Conservation (phyloP, 2,113 vertebrate species). For the Dolichotis patagonum region DNA sequence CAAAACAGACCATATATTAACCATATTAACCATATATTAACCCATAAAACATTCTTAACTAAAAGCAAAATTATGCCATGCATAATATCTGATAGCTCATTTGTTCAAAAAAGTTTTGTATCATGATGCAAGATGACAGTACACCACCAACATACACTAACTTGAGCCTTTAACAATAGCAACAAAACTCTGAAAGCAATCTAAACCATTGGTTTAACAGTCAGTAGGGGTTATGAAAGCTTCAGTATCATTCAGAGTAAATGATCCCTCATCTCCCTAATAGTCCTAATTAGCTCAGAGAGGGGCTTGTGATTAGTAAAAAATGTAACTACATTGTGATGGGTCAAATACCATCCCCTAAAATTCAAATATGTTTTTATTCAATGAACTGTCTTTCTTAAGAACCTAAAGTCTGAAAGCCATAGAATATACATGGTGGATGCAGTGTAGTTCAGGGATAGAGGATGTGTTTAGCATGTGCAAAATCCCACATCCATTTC, state of each 20-base stretch:
- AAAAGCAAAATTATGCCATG: too few species aligned
- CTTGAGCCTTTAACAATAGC: slow-evolving; percentile 53
- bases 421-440: background rate
- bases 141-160: slow-evolving; percentile 47
- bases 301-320: background rate
- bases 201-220: slow-evolving; percentile 39
- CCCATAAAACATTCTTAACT: too few species aligned
- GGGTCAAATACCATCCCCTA: background rate
- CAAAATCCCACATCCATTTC: background rate
- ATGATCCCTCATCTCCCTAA: background rate
- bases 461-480: background rate
- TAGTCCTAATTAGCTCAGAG: background rate
- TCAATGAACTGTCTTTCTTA: background rate
- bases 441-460: background rate
- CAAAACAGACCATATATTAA: too few species aligned
- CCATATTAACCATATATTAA: too few species aligned
- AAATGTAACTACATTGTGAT: background rate
- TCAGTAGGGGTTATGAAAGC: background rate
- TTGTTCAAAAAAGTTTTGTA: background rate
- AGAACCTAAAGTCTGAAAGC: background rate
- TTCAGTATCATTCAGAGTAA: background rate
- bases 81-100: background rate
- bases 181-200: background rate
- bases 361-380: background rate
- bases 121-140: background rate